Evolutionary conservation across 2,797 vertebrate genomes (phyloP), one percentile per base, ranked within the genome.

Genomic region (Chiroxiphia lanceolata): DNA sequence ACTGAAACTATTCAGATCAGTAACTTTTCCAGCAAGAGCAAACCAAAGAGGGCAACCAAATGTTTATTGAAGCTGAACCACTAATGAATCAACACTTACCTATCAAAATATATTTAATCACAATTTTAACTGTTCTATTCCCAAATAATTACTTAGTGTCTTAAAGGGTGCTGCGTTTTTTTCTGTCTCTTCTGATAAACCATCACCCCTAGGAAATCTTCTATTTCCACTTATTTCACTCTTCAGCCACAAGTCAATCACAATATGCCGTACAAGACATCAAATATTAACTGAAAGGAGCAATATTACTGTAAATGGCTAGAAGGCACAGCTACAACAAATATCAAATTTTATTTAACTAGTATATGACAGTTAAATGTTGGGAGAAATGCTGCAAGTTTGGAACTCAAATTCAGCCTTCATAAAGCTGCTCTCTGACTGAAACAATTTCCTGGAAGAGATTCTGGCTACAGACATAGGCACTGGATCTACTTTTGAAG

Each of bases 251-350:
- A 86, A 84, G 91, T 83, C 83, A 94, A 90, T 90, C 85, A 93
- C 48, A 83, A 70, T 77, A 82, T 70, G 48, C 71, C 50, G n/a
- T 74, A 84, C 53, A 83, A 89, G 85, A 74, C 34, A 61, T 54
- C 91, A 83, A 90, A 87, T 89, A 94, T 56, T 90, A 91, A 83
- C 77, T 89, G 83, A 84, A 93, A 84, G 63, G 42, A 79, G 34
- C 71, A 89, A 86, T 84, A 90, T 89, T 91, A 70, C 68, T 84
- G 33, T 45, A 75, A 95, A 91, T 76, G 26, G 38, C 74, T 77
- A 76, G 89, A 93, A 96, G 82, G 57, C 47, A 74, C 78, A 90
- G 50, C 60, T 79, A 70, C 33, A 82, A 48, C 51, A 91, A 59
- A 95, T 77, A 91, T 2, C n/a, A 63, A 33, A 36, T 69, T 83